A percentile compares a stretch with the other conserved stretches of the same genome.
phyloP scores from a whole-genome alignment of 2,113 vertebrate genomes.

The Larimichthys crocea region DNA sequence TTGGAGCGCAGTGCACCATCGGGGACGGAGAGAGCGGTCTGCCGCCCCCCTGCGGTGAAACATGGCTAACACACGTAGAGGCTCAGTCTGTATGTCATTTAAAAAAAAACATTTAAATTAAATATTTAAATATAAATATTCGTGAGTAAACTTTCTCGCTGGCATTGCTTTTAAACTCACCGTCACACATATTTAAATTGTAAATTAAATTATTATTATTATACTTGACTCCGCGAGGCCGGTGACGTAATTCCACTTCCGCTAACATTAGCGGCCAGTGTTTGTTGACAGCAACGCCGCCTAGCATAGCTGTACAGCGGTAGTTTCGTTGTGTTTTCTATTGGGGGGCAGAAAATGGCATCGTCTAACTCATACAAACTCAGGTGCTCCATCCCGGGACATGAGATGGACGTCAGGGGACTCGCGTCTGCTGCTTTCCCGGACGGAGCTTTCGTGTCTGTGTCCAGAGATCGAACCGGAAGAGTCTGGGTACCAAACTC shows the following conservation, averaged over 20 bases:
- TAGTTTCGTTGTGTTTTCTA: constrained; percentile 13
- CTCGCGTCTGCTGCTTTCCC: constrained; percentile 85
- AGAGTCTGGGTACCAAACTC: constrained; percentile 93
- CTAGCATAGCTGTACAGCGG: constrained; percentile 22
- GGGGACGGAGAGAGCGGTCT: not conserved
- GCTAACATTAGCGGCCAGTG: constrained; percentile 64
- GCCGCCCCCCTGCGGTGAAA: constrained; percentile 22
- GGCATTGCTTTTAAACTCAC: rapidly evolving
- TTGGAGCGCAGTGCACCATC: constrained; percentile 24
- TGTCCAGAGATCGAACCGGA: constrained; percentile 94
- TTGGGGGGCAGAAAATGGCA: constrained; percentile 74
- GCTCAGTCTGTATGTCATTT: too few relatives aligned
- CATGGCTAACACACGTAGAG: not conserved
- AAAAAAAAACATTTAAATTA: not conserved
- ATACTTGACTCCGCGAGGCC: not conserved
- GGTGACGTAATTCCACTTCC: constrained; percentile 58
- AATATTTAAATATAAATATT: not conserved
- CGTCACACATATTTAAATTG: not conserved
- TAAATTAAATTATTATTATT: too few relatives aligned
- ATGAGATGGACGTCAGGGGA: constrained; percentile 95
- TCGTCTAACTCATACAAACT: constrained; percentile 87
- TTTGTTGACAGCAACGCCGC: constrained; percentile 72
- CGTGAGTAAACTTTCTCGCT: rapidly evolving
- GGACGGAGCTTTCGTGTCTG: constrained; percentile 91
- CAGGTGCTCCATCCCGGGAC: constrained; percentile 91